Conservation (phyloP, 1,140 invertebrate species). For the Zelostemma sp. region DNA sequence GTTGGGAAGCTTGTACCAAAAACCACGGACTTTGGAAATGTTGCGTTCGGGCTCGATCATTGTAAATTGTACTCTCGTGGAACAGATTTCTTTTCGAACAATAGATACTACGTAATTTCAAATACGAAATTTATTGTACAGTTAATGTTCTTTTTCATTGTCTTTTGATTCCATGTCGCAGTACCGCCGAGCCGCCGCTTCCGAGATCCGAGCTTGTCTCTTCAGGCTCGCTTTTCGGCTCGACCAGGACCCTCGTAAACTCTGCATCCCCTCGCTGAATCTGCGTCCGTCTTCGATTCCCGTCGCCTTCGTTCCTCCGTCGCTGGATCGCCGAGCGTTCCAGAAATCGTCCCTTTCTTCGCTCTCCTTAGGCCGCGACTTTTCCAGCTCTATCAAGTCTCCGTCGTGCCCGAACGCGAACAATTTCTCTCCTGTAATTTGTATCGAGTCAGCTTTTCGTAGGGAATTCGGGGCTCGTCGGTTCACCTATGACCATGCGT, state of each 20-base stretch:
- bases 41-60: too few species aligned
- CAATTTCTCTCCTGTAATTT: slow-evolving; percentile 68
- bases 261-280: slow-evolving; percentile 50
- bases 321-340: slow-evolving; percentile 48
- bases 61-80: too few species aligned
- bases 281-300: slow-evolving; percentile 35
- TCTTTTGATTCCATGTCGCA: background rate
- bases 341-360: background rate
- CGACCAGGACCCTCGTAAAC: background rate
- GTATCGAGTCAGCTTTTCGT: too few species aligned
- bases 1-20: too few species aligned
- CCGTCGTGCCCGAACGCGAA: slow-evolving; percentile 71
- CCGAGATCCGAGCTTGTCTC: slow-evolving; percentile 55
- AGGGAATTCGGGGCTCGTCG: too few species aligned
- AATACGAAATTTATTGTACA: background rate
- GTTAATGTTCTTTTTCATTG: background rate
- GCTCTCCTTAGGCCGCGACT: too few species aligned
- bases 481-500: slow-evolving; percentile 67
- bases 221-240: slow-evolving; percentile 49
- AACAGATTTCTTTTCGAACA: too few species aligned
- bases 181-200: slow-evolving; percentile 30
- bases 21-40: too few species aligned
- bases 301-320: slow-evolving; percentile 31
- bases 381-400: slow-evolving; percentile 70
- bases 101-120: too few species aligned